phyloP scores from a whole-genome alignment of 2,797 vertebrate species.

The Squalus acanthias region DNA sequence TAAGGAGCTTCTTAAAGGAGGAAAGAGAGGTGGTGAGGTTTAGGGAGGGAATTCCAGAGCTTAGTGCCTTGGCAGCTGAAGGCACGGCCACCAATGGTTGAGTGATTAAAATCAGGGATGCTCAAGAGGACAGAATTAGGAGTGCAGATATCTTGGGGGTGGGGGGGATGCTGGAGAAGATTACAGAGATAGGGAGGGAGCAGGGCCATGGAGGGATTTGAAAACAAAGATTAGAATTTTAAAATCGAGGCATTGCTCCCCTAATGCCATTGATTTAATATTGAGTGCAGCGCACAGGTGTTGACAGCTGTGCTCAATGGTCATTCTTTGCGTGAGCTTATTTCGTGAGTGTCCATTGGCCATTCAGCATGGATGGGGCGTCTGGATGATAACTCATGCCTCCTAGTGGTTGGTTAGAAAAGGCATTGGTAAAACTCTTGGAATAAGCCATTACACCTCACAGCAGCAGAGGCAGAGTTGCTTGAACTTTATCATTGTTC shows the following conservation, averaged over 20 bases:
- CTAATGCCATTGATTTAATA: too few species aligned
- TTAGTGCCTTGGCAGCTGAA: too few species aligned
- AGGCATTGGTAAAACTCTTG: neutral
- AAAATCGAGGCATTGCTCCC: neutral
- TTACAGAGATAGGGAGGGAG: neutral
- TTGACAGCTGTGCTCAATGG: neutral
- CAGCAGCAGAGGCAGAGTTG: neutral
- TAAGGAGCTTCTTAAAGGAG: too few species aligned
- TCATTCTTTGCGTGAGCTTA: neutral
- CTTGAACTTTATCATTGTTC: too few species aligned
- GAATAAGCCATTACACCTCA: neutral
- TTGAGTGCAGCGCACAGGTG: too few species aligned
- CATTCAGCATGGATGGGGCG: too few species aligned
- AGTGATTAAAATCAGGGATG: too few species aligned
- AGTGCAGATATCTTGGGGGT: neutral
- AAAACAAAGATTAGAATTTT: neutral
- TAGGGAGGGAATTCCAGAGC: too few species aligned
- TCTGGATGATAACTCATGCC: neutral
- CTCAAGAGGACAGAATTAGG: too few species aligned
- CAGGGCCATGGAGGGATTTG: neutral
- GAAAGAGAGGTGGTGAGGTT: too few species aligned
- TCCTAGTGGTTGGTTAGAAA: neutral
- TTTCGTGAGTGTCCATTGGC: too few species aligned
- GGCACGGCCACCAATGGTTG: too few species aligned
- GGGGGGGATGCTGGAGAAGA: neutral